phyloP scores from a whole-genome alignment of 1,140 invertebrate genomes.

The Panagrolaimus sp. region DNA sequence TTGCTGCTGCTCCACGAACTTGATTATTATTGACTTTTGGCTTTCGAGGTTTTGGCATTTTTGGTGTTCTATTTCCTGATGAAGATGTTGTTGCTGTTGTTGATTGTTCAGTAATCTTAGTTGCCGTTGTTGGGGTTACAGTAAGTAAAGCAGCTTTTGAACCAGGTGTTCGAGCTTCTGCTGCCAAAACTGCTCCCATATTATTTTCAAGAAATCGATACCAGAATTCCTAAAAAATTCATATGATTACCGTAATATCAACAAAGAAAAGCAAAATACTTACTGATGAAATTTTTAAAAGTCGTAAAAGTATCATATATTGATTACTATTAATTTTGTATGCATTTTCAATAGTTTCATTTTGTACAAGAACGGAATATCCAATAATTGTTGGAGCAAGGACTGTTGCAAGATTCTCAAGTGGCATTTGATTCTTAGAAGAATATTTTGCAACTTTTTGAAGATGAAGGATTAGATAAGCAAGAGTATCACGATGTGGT shows the following conservation, averaged over 20 bases:
- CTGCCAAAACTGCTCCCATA: constrained; percentile 3
- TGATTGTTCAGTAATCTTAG: too few relatives aligned
- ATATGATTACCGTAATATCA: too few relatives aligned
- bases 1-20: too few relatives aligned
- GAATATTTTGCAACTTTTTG: constrained; percentile 62
- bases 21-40: too few relatives aligned
- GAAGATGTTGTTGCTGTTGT: too few relatives aligned
- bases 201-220: background rate
- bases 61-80: too few relatives aligned
- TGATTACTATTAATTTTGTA: background rate
- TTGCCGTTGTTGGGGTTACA: background rate
- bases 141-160: background rate
- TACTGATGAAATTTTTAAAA: background rate
- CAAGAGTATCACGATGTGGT: constrained; percentile 79
- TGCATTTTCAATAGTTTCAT: background rate
- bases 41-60: too few relatives aligned
- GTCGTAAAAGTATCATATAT: background rate
- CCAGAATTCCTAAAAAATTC: constrained; percentile 4
- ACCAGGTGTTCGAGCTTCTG: constrained; percentile 8
- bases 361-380: background rate
- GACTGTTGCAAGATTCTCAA: constrained; percentile 20
- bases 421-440: constrained; percentile 25
- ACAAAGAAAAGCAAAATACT: too few relatives aligned
- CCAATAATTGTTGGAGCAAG: constrained; percentile 26
- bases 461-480: constrained; percentile 77